Conservation (phyloP, 2,888 invertebrate species). For the Synanthedon myopaeformis region DNA sequence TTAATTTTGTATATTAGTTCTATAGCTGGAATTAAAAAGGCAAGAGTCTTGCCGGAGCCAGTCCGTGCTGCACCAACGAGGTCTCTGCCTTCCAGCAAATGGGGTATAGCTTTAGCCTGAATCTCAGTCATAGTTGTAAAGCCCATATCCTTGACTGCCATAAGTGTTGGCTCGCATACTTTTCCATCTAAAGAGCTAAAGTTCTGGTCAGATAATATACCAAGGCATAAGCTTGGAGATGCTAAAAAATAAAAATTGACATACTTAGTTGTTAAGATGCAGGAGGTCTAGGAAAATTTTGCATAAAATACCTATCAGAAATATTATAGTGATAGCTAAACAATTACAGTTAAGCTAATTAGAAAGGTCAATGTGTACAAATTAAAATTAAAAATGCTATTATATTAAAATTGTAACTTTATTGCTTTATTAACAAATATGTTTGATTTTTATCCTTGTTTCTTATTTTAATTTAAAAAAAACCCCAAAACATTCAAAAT, state of each 20-base stretch:
- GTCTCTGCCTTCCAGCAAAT: constrained; percentile 92
- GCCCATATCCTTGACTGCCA: constrained; percentile 90
- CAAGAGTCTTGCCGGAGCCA: constrained; percentile 96
- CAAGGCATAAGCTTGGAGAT: constrained; percentile 72
- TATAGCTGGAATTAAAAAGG: constrained; percentile 95
- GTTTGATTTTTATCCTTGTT: no score
- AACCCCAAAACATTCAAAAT: not conserved
- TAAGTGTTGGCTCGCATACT: constrained; percentile 86
- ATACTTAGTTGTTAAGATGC: not conserved
- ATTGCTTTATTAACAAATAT: no score
- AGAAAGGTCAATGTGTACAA: no score
- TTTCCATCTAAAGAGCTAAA: constrained; percentile 72
- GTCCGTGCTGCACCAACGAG: constrained; percentile 95
- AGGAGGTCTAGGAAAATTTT: not conserved
- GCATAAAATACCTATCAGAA: not conserved
- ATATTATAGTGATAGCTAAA: not conserved
- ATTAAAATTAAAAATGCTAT: no score
- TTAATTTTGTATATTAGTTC: constrained; percentile 90
- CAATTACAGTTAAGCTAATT: not conserved
- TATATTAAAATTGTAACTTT: no score
- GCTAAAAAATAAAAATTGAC: constrained; percentile 62
- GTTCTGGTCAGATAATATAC: constrained; percentile 71
- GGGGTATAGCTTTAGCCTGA: constrained; percentile 89
- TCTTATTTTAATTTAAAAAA: no score
- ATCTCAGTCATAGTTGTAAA: constrained; percentile 96